Evolutionary conservation across 2,113 vertebrate genomes (phyloP), one percentile per base, ranked within the genome.

Genomic region (Corydoras maculifer): DNA sequence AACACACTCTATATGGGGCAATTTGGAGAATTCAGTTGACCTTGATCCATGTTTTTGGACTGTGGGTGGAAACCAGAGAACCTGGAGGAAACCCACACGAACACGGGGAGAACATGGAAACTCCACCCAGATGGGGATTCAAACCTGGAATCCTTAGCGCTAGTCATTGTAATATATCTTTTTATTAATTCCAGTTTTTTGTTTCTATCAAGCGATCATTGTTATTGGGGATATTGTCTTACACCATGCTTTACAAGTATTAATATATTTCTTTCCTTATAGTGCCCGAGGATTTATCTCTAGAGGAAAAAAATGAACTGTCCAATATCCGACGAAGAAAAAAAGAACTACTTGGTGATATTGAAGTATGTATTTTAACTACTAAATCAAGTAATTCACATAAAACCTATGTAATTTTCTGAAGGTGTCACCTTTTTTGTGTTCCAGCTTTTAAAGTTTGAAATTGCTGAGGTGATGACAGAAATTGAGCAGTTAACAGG

Each of bases 401-500:
- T 43, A 43, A 43, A 43, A 43, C 35, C 35, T 43, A 8, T 5
- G 35, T 25, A 31, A 9, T 62, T 50, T 43, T 50, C 30, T 50
- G 14, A 50, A 50, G 13, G 25, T 67, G 8, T 68, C 18, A 60
- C n/a, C 5, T 57, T 59, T 70, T 62, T 76, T 66, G 68, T 86
- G 78, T 78, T 67, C 54, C 89, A 99, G 97, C 91, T 94, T 82
- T 86, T 99, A 87, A 99, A 99, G 84, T 94, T 93, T 81, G 97
- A 99, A 83, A 99, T 99, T 29, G 92, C 96, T 0, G 97, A 99
- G 76, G 97, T 99, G 75, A 99, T 99, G 97, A 98, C 94, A 0
- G 97, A 99, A 87, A 98, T 98, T 9, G 94, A 98, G 86, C 96
- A 93, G 76, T 87, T 99, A 77, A 97, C 96, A 0, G 96, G 94